Evolutionary conservation across 2,113 vertebrate species (phyloP).

Genomic region (Sinocyclocheilus anshuiensis): DNA sequence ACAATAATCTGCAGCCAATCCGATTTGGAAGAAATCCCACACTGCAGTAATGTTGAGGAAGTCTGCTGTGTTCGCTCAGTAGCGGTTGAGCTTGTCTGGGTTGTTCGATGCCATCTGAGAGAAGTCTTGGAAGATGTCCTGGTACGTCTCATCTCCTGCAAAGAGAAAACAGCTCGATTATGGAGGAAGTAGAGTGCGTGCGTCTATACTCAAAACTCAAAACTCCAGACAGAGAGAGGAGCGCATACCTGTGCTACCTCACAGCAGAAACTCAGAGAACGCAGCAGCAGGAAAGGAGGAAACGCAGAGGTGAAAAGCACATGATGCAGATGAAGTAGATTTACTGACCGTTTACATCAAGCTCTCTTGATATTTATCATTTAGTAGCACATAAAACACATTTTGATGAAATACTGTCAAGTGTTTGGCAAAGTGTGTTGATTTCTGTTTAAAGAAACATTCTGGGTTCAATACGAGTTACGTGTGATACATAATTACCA

Average conservation of each 20-base stretch:
- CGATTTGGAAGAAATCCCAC: background rate
- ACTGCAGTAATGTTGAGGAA: background rate
- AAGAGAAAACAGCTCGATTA: slow-evolving; percentile 12
- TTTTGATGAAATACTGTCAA: background rate
- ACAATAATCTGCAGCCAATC: too few species aligned
- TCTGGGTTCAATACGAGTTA: too few species aligned
- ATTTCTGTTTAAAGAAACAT: background rate
- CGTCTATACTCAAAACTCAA: background rate
- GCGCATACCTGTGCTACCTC: slow-evolving; percentile 45
- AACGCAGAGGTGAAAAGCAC: slow-evolving; percentile 27
- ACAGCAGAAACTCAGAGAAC: slow-evolving; percentile 38
- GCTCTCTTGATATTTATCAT: background rate
- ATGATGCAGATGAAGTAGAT: background rate
- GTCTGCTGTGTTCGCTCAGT: background rate
- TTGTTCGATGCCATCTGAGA: slow-evolving; percentile 98
- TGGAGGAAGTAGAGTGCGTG: background rate
- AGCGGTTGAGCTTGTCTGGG: slow-evolving; percentile 94
- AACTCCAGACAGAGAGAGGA: slow-evolving; percentile 18
- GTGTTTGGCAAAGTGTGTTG: background rate
- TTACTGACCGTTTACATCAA: background rate
- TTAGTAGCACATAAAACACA: background rate
- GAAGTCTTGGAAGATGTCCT: slow-evolving; percentile 98
- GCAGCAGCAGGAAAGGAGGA: background rate
- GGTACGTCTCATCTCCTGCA: slow-evolving; percentile 95
- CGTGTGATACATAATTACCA: too few species aligned